These are phyloP conservation scores for Pyxicephalus adspersus DNA, from an alignment of 2,113 vertebrate genomes.

Conservation along the genomic window DNA sequence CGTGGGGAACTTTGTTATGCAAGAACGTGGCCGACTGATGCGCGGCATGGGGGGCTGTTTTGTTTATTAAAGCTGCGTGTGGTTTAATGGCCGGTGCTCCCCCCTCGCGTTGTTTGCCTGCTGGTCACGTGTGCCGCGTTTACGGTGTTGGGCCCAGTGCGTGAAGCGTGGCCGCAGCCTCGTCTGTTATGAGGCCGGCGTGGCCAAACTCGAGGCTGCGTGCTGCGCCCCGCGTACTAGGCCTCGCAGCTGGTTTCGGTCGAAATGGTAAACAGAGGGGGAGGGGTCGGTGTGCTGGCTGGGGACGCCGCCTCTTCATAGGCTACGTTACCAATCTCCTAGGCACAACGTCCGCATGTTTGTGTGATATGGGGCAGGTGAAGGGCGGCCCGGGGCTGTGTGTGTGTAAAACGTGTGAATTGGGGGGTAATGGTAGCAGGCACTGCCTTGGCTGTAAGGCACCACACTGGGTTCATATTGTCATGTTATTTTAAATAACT, in stretches of 20 bases:
- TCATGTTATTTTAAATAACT: no score
- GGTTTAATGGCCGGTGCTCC: background rate
- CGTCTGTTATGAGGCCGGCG: background rate
- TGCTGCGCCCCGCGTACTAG: constrained; percentile 20
- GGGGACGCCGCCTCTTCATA: constrained; percentile 30
- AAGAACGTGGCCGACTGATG: no score
- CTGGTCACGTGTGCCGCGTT: background rate
- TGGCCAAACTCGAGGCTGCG: constrained; percentile 12
- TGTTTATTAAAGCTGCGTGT: background rate
- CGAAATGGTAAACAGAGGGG: constrained; percentile 66
- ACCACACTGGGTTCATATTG: no score
- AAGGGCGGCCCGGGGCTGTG: no score
- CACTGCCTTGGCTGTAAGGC: no score
- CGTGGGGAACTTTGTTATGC: no score
- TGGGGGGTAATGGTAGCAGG: no score
- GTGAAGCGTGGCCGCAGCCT: background rate
- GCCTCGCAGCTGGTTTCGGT: constrained; percentile 69
- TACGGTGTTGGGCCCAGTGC: constrained; percentile 62
- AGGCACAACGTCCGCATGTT: background rate
- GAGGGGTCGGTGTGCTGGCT: constrained; percentile 56
- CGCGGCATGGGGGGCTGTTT: no score
- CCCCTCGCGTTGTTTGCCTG: background rate
- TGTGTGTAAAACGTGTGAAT: no score
- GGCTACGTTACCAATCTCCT: background rate
- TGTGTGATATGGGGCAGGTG: background rate